These are phyloP conservation scores for Onychostruthus taczanowskii DNA, from an alignment of 2,113 vertebrate genomes.

Conservation along the genomic window DNA sequence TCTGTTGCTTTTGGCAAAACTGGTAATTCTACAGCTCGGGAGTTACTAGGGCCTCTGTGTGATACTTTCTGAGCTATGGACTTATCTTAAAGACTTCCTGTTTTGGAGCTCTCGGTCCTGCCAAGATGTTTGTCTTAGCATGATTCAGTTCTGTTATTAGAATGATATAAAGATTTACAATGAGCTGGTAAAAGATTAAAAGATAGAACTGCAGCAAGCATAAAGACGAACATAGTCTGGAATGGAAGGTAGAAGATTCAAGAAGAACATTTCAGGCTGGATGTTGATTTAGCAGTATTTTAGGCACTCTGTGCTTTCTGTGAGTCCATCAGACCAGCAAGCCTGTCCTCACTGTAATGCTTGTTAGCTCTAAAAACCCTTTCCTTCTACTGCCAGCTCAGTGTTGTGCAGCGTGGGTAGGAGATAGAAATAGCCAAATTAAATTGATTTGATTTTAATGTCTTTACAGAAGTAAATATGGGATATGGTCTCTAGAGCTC, in stretches of 20 bases:
- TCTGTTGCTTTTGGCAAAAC: slow-evolving; percentile 60
- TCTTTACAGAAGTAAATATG: not conserved
- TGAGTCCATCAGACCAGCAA: not conserved
- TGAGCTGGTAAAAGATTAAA: slow-evolving; percentile 32
- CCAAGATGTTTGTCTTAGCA: not conserved
- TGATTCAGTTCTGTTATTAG: slow-evolving; percentile 47
- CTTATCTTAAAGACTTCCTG: slow-evolving; percentile 50
- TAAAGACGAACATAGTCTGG: not conserved
- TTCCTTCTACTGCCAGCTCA: not conserved
- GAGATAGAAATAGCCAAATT: not conserved
- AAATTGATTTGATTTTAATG: not conserved
- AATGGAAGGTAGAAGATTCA: not conserved
- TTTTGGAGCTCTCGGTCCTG: not conserved
- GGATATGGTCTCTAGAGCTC: not conserved
- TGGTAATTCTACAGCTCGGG: slow-evolving; percentile 9
- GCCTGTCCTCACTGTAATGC: not conserved
- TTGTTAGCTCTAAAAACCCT: not conserved
- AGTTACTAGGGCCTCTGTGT: slow-evolving; percentile 25
- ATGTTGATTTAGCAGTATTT: not conserved
- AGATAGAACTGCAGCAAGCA: not conserved
- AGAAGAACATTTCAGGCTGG: not conserved
- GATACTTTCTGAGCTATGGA: slow-evolving; percentile 25
- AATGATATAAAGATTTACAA: slow-evolving; percentile 12
- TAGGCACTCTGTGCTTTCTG: not conserved
- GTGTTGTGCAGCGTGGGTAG: not conserved